Base-by-base conservation (phyloP, 2,888 invertebrate species). In the Geophilus truncorum region DNA sequence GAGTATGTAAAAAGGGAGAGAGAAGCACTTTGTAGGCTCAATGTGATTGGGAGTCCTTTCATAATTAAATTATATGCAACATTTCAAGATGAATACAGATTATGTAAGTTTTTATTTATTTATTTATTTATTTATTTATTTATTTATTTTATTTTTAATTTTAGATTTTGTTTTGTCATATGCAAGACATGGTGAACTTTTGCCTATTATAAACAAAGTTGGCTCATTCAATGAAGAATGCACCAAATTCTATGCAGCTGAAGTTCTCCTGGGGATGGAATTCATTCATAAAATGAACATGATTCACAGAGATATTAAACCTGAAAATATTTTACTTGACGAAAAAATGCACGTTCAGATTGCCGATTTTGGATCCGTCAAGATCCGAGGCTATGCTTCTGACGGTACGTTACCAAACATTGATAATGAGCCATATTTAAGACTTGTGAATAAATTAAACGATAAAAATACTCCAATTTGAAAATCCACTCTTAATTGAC, bases 331-430 rank as follows among this genome's bases (percentile, higher is more conserved):
- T 84, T 90, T 99, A 78, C 89, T 99, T 84, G 95, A 94, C 88
- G 95, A 96, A 86, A 92, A 94, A 84, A 97, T 98, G 94, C 98
- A 99, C 88, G 93, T 98, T 83, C 90, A 95, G 85, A 93, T 99
- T 82, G 96, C 97, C 70, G 99, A 99, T 88, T 99, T 99, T 88
- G 99, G 99, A 77, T 96, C 97, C 80, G 94, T 96, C 0, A 97
- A 96, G 88, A 93, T 96, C 83, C 88, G 95, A 25, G 88, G 79
- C 10, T 18, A 18, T 36, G 32, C 18, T 78, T 18, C 18, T 18
- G 78, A 78, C 15, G 78, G 40, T 62, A 62, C 7, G 76, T 28
- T n/a, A 30, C 12, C 2, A 34, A 25, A 34, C 28, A 28, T 23
- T 76, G 25, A 30, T n/a, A n/a, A n/a, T n/a, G n/a, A n/a, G n/a